Evolutionary conservation across 1,140 invertebrate genomes (phyloP), one percentile per base, ranked within the genome.

Genomic region (Wiebesia pumilae): DNA sequence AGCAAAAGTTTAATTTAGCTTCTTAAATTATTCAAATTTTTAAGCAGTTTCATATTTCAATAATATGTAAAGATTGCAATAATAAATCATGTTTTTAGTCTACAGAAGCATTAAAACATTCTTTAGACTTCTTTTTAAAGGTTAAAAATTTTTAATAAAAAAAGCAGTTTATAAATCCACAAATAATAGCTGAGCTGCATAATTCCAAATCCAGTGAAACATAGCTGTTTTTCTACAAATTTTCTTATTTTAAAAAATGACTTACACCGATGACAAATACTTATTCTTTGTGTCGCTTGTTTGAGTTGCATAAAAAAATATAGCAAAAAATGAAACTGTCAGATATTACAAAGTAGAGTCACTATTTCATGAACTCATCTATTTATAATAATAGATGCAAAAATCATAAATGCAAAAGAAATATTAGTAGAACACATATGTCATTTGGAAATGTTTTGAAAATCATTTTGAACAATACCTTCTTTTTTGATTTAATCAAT

Each of bases 371-470:
- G 24, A 43, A 21, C 71, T 75, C 71, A n/a, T 75, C 38, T 43
- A 43, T 38, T 43, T 75, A 43, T 43, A 75, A 75, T 75, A 38
- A 75, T 75, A 75, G 71, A 75, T 75, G 71, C 40, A 75, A 75
- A 43, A 38, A 75, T 75, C 40, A n/a, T 12, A 75, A 75, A 75
- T 75, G 38, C 40, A 43, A 43, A 38, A 75, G 40, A 75, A 75
- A 75, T 10, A 75, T 24, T 19, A 73, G 33, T 27, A 33, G 1
- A 30, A 35, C n/a, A 35, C 65, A 69, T 69, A 16, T 21, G 65
- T 69, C 65, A 69, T 35, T 14, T 69, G 33, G 4, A 69, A 69
- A 69, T 69, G 6, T 3, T 35, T 33, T 69, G 2, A 69, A 69
- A 69, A 33, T 69, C 6, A 69, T 30, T 33, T 69, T 30, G 14